A percentile compares a stretch with the other conserved stretches of the same genome.
Conservation (phyloP, 2,113 vertebrate species). For the Ochotona princeps region DNA sequence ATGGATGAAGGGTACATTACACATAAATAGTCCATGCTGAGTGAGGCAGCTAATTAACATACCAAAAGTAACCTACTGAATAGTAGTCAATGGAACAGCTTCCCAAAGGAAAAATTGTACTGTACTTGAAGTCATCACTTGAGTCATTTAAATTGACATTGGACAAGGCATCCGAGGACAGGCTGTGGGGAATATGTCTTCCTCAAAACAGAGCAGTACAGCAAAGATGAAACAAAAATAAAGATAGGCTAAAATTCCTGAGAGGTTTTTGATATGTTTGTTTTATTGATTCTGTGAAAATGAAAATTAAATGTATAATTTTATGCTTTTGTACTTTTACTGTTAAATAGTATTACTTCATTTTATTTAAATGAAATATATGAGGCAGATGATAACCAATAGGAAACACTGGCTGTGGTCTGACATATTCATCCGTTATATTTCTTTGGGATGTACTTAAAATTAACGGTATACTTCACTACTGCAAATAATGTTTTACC, state of each 20-base stretch:
- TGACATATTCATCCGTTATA: constrained; percentile 78
- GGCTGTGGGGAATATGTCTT: background rate
- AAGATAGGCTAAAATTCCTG: background rate
- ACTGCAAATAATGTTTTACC: constrained; percentile 84
- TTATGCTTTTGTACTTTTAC: constrained; percentile 79
- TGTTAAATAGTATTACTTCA: constrained; percentile 74
- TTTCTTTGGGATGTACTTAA: constrained; percentile 78
- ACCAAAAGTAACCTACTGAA: constrained; percentile 26
- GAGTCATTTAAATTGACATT: constrained; percentile 61
- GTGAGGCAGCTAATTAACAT: constrained; percentile 44
- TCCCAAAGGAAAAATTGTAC: constrained; percentile 60
- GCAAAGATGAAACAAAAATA: constrained; percentile 2
- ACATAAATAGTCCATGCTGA: constrained; percentile 22
- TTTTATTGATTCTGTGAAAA: constrained; percentile 21
- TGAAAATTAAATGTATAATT: constrained; percentile 45
- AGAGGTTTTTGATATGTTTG: background rate
- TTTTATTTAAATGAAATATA: constrained; percentile 82
- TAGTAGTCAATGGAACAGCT: constrained; percentile 47
- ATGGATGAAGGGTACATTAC: constrained; percentile 10
- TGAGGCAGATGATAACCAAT: constrained; percentile 77
- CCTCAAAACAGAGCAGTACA: background rate
- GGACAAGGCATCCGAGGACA: constrained; percentile 16
- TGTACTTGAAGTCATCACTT: constrained; percentile 35
- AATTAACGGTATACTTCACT: constrained; percentile 82
- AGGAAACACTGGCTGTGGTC: constrained; percentile 80